Conservation (phyloP, 2,888 invertebrate genomes). For the Caenorhabditis becei region DNA sequence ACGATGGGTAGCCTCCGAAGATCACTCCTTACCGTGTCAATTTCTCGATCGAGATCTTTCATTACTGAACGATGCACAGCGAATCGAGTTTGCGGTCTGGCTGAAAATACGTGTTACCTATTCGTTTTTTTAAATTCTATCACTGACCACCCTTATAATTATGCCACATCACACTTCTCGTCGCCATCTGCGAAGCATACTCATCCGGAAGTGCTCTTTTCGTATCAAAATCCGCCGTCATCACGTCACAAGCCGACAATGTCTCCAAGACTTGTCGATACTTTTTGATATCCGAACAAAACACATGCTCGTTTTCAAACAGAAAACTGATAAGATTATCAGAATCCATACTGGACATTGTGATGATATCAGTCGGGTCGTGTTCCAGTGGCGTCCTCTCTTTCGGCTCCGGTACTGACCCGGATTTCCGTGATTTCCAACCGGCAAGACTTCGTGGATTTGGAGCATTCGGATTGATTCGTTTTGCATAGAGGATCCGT, state of each 20-base stretch:
- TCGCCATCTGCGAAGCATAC: slow-evolving; percentile 34
- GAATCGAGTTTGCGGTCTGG: slow-evolving; percentile 10
- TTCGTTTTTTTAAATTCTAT: neutral
- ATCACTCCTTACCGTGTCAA: slow-evolving; percentile 8
- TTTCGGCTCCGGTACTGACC: slow-evolving; percentile 14
- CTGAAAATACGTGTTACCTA: slow-evolving; percentile 25
- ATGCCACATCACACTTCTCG: slow-evolving; percentile 51
- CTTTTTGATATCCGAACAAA: slow-evolving; percentile 29
- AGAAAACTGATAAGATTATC: slow-evolving; percentile 42
- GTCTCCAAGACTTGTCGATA: slow-evolving; percentile 40
- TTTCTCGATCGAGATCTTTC: slow-evolving; percentile 33
- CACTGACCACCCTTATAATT: slow-evolving; percentile 41
- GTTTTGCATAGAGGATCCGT: slow-evolving; percentile 54
- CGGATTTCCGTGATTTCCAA: slow-evolving; percentile 12
- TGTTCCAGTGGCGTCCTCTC: slow-evolving; percentile 44
- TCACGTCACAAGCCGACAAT: slow-evolving; percentile 35
- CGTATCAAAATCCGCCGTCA: slow-evolving; percentile 21
- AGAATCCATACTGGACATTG: slow-evolving; percentile 52
- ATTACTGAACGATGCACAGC: slow-evolving; percentile 17
- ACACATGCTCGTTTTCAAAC: slow-evolving; percentile 46
- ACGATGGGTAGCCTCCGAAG: slow-evolving; percentile 27
- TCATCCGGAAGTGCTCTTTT: slow-evolving; percentile 23
- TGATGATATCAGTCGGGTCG: slow-evolving; percentile 52
- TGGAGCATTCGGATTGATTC: slow-evolving; percentile 38
- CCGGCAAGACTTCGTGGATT: neutral